phyloP scores from a whole-genome alignment of 2,797 vertebrate species.

The Enteromius argenteus region DNA sequence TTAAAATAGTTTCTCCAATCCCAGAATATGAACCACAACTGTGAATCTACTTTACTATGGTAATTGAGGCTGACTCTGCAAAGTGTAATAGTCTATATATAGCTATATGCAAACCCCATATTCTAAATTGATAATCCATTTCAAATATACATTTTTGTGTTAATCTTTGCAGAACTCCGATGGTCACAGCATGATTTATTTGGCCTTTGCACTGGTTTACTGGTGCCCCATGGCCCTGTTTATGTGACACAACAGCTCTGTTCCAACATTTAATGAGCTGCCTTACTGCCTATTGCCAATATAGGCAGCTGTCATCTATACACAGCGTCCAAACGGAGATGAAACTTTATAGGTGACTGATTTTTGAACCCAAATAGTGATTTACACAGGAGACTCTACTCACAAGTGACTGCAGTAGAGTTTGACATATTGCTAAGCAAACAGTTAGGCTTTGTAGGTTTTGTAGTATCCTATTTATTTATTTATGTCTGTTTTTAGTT shows the following conservation, averaged over 20 bases:
- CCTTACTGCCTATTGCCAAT: neutral
- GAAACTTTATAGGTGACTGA: neutral
- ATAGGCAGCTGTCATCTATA: neutral
- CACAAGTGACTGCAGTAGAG: neutral
- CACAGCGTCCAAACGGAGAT: constrained; percentile 3
- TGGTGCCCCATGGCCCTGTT: neutral
- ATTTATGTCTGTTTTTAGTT: neutral
- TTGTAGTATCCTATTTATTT: neutral
- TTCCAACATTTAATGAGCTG: constrained; percentile 9
- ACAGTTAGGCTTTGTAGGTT: neutral
- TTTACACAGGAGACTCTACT: neutral
- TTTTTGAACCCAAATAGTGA: neutral
- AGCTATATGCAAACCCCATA: neutral
- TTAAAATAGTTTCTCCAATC: neutral
- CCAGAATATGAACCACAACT: neutral
- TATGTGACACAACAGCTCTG: neutral
- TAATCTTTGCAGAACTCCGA: constrained; percentile 1
- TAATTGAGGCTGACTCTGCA: neutral
- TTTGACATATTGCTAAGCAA: neutral
- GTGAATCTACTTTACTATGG: neutral
- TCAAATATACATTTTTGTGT: neutral
- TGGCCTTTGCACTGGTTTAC: neutral
- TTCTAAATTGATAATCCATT: neutral
- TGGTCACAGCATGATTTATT: neutral
- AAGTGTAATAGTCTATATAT: neutral